These are phyloP conservation scores for Clamator glandarius DNA, from an alignment of 2,797 vertebrate genomes.

Conservation along the genomic window DNA sequence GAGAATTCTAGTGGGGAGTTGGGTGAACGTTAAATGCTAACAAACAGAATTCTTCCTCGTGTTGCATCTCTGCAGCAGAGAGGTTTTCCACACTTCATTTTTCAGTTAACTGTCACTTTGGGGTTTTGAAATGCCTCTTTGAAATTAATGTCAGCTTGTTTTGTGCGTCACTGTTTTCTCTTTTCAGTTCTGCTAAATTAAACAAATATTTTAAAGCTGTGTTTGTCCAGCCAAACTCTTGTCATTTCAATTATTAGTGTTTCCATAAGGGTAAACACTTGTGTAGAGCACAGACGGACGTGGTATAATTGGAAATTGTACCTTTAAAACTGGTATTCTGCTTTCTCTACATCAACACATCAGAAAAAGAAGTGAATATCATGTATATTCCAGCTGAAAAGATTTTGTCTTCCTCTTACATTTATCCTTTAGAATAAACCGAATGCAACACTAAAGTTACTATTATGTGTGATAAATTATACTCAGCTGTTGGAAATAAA, in stretches of 20 bases:
- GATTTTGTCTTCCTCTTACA: not conserved
- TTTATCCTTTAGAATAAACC: not conserved
- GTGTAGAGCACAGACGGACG: not conserved
- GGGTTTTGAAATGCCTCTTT: not conserved
- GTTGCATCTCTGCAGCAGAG: not conserved
- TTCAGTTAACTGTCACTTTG: not conserved
- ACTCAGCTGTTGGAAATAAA: not conserved
- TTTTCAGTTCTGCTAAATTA: not conserved
- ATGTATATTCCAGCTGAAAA: not conserved
- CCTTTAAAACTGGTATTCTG: not conserved
- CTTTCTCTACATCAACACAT: not conserved
- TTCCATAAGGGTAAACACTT: constrained; percentile 11
- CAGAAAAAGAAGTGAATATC: not conserved
- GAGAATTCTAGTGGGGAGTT: not conserved
- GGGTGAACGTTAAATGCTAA: not conserved
- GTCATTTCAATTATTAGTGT: constrained; percentile 24
- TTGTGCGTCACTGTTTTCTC: not conserved
- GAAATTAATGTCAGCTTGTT: not conserved
- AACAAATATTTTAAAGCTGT: constrained; percentile 48
- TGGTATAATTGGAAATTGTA: not conserved
- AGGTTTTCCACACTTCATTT: not conserved
- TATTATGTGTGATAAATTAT: not conserved
- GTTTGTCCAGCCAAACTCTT: constrained; percentile 43
- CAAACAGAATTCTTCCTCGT: not conserved
- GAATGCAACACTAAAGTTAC: not conserved